These are phyloP conservation scores for Drosophila pseudoananassae DNA, from an alignment of 1,140 invertebrate genomes.

Conservation along the genomic window DNA sequence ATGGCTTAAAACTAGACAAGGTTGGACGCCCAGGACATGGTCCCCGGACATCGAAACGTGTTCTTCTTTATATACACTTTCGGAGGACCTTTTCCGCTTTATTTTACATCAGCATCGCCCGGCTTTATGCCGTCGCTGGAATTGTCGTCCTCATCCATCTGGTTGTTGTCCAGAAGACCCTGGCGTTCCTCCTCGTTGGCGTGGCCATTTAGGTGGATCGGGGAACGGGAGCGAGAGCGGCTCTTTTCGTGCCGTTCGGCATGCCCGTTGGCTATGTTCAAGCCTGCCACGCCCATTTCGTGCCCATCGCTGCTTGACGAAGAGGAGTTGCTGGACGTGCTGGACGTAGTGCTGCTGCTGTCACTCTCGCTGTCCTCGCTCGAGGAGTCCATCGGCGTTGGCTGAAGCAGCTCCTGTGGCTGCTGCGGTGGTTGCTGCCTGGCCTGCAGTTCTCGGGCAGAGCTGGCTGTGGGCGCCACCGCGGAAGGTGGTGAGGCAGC, in stretches of 20 bases:
- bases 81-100: not conserved
- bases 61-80: slow-evolving; percentile 47
- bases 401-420: slow-evolving; percentile 29
- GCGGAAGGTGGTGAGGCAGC: slow-evolving; percentile 78
- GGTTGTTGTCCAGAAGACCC: slow-evolving; percentile 48
- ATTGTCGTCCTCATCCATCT: slow-evolving; percentile 70
- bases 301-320: slow-evolving; percentile 66
- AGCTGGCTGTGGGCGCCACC: slow-evolving; percentile 67
- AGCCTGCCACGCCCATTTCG: slow-evolving; percentile 65
- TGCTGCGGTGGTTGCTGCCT: slow-evolving; percentile 56
- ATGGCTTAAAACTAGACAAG: slow-evolving; percentile 45
- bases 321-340: slow-evolving; percentile 64
- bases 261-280: slow-evolving; percentile 71
- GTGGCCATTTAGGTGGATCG: slow-evolving; percentile 53
- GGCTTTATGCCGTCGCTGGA: slow-evolving; percentile 54
- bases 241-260: slow-evolving; percentile 53
- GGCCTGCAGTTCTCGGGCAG: slow-evolving; percentile 62
- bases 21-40: slow-evolving; percentile 3
- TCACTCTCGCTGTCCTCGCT: slow-evolving; percentile 83
- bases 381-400: slow-evolving; percentile 79
- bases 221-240: slow-evolving; percentile 50
- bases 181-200: slow-evolving; percentile 64
- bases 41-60: slow-evolving; percentile 44
- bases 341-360: slow-evolving; percentile 77
- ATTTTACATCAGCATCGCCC: slow-evolving; percentile 36